Evolutionary conservation across 2,888 invertebrate species (phyloP).

Genomic region (Polydrusus cervinus): DNA sequence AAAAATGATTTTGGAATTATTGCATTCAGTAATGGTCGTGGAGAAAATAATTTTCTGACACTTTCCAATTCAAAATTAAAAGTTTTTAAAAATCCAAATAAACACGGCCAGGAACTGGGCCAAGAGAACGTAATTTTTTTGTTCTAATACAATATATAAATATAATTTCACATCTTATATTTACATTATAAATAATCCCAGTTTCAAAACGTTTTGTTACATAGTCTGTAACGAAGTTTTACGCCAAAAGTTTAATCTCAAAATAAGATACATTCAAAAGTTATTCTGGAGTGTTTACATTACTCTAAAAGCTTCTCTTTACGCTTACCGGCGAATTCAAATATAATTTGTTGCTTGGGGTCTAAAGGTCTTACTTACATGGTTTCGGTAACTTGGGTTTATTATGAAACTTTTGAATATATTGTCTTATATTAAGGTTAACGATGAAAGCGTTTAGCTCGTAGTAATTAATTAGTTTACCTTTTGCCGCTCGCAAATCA

Average conservation of each 20-base stretch:
- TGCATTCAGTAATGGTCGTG: too few relatives aligned
- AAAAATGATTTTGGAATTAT: too few relatives aligned
- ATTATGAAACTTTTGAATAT: conserved; percentile 43
- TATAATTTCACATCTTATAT: too few relatives aligned
- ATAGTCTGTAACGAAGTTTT: conserved; percentile 10
- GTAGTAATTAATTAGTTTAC: not conserved
- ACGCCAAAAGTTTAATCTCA: conserved; percentile 16
- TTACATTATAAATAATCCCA: not conserved
- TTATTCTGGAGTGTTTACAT: conserved; percentile 30
- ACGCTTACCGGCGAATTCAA: conserved; percentile 38
- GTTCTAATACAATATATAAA: too few relatives aligned
- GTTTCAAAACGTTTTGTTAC: conserved; percentile 9
- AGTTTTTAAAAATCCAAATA: too few relatives aligned
- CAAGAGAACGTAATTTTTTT: too few relatives aligned
- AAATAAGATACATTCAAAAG: conserved; percentile 26
- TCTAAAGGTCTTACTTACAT: conserved; percentile 37
- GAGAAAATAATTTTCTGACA: too few relatives aligned
- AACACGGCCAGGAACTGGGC: too few relatives aligned
- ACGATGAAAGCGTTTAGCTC: conserved; percentile 21
- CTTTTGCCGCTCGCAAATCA: not conserved
- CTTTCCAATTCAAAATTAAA: too few relatives aligned
- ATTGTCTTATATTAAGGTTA: conserved; percentile 27
- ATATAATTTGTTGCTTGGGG: conserved; percentile 45
- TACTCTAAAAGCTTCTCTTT: conserved; percentile 35
- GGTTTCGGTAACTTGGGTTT: conserved; percentile 38